Evolutionary conservation across 2,113 vertebrate genomes (phyloP).

Genomic region (Psilopsiagon aurifrons): DNA sequence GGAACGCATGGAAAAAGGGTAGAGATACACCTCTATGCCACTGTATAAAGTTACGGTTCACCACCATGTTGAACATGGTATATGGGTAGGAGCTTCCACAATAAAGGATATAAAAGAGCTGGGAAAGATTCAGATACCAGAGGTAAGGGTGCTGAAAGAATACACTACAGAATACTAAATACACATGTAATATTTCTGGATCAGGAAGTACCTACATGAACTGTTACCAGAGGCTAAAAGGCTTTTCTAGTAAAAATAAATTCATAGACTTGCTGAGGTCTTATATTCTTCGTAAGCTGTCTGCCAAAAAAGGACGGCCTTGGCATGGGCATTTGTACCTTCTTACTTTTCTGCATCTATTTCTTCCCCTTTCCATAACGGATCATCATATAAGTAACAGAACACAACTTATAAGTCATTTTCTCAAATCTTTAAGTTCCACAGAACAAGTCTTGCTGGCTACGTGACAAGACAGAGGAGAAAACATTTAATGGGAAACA

Average conservation of each 20-base stretch:
- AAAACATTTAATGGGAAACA: not conserved
- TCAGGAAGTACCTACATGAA: not conserved
- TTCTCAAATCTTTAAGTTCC: not conserved
- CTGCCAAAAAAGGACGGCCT: not conserved
- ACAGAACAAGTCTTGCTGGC: not conserved
- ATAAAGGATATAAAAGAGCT: not conserved
- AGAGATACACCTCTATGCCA: not conserved
- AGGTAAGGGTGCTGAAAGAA: not conserved
- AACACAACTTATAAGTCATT: not conserved
- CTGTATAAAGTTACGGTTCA: not conserved
- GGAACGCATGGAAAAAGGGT: not conserved
- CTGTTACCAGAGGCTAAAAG: not conserved
- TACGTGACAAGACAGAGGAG: not conserved
- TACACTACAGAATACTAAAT: not conserved
- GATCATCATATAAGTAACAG: not conserved
- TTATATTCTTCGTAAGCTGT: not conserved
- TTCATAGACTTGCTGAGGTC: not conserved
- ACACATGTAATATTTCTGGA: not conserved
- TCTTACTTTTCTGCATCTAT: not conserved
- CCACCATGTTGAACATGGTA: not conserved
- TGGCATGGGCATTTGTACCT: fast-evolving
- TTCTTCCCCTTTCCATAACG: not conserved
- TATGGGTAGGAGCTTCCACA: not conserved
- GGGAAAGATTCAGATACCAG: not conserved
- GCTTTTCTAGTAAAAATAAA: not conserved